Conservation (phyloP, 2,888 invertebrate species). For the Seira musarum region DNA sequence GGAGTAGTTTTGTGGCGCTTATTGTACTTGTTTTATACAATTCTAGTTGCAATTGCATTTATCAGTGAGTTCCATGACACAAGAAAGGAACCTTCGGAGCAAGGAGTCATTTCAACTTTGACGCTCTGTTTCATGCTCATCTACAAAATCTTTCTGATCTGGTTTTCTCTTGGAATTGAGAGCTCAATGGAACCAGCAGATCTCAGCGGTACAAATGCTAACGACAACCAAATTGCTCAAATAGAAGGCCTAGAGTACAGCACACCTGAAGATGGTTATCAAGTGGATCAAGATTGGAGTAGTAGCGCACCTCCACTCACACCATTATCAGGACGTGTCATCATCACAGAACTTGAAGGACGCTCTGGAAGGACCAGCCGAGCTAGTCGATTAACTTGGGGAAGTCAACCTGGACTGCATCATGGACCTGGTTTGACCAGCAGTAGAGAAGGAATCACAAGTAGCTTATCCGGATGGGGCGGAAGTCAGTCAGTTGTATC, state of each 20-base stretch:
- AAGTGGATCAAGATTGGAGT: slow-evolving; percentile 22
- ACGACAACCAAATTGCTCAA: slow-evolving; percentile 19
- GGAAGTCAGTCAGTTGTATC: slow-evolving; percentile 43
- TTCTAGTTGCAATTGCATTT: slow-evolving; percentile 46
- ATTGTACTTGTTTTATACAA: slow-evolving; percentile 27
- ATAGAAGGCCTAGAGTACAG: slow-evolving; percentile 18
- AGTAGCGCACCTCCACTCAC: slow-evolving; percentile 15
- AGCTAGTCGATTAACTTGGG: slow-evolving; percentile 21
- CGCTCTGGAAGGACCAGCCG: slow-evolving; percentile 33
- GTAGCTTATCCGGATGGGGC: slow-evolving; percentile 33
- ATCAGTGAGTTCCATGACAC: slow-evolving; percentile 43
- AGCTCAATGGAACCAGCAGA: slow-evolving; percentile 20
- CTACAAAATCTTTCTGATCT: slow-evolving; percentile 37
- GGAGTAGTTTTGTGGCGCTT: slow-evolving; percentile 49
- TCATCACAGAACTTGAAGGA: slow-evolving; percentile 42
- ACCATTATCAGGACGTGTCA: slow-evolving; percentile 31
- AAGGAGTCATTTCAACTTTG: slow-evolving; percentile 44
- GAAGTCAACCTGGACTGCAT: slow-evolving; percentile 29
- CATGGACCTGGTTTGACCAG: not conserved
- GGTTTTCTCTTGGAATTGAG: slow-evolving; percentile 44
- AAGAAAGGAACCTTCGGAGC: slow-evolving; percentile 28
- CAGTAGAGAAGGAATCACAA: slow-evolving; percentile 20
- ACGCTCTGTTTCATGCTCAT: slow-evolving; percentile 46
- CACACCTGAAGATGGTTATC: slow-evolving; percentile 4
- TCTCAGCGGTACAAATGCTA: not conserved